A percentile compares a stretch with the other conserved stretches of the same genome.
phyloP scores from a whole-genome alignment of 2,888 invertebrate genomes.

The Boloria euphrosyne region DNA sequence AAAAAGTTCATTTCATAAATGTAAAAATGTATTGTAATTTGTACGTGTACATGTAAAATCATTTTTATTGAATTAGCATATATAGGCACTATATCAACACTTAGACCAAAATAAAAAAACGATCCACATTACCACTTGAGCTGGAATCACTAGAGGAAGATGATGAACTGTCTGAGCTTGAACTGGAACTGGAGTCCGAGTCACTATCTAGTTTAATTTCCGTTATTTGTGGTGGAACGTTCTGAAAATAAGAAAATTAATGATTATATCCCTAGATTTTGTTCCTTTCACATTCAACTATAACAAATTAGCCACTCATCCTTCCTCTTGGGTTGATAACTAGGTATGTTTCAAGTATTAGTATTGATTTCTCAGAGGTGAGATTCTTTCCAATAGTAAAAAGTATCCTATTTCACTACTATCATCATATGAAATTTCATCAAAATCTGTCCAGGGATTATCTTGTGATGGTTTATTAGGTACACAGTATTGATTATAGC shows the following conservation, averaged over 20 bases:
- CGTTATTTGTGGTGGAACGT: slow-evolving; percentile 64
- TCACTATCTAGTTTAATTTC: slow-evolving; percentile 67
- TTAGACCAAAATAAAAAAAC: background rate
- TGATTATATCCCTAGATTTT: background rate
- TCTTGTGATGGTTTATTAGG: too few species aligned
- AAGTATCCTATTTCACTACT: too few species aligned
- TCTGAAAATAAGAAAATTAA: slow-evolving; percentile 52
- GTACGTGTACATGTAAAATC: too few species aligned
- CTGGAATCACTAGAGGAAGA: slow-evolving; percentile 66
- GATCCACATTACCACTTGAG: slow-evolving; percentile 57
- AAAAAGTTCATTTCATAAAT: slow-evolving; percentile 28
- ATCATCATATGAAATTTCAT: too few species aligned
- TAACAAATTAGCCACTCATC: background rate
- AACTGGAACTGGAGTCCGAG: slow-evolving; percentile 64
- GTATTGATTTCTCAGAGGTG: too few species aligned
- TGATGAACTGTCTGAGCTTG: slow-evolving; percentile 57
- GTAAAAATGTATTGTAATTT: too few species aligned
- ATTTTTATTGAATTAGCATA: too few species aligned
- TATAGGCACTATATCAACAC: background rate
- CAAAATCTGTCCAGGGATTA: too few species aligned
- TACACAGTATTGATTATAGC: background rate
- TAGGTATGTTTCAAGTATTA: too few species aligned
- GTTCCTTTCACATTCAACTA: background rate
- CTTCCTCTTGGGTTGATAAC: too few species aligned
- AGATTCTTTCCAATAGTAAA: too few species aligned